Conservation (phyloP, 2,888 invertebrate species). For the Drosophila helvetica region DNA sequence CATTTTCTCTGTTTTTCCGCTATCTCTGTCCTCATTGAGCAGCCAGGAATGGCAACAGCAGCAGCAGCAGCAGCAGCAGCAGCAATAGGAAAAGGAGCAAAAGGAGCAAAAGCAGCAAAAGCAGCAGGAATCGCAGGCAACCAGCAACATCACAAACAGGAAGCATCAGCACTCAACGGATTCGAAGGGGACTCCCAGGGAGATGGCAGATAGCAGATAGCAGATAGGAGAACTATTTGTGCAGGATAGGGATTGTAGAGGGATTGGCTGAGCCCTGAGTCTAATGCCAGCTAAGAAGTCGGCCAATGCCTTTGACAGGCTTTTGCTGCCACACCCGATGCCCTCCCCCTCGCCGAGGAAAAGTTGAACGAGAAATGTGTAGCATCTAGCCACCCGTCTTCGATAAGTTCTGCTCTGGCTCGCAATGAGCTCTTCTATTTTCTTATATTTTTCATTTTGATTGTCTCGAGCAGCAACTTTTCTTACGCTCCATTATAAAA, state of each 20-base stretch:
- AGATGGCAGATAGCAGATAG: background rate
- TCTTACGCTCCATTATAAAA: conserved; percentile 30
- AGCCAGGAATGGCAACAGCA: conserved; percentile 1
- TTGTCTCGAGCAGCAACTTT: conserved; percentile 45
- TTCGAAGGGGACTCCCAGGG: conserved; percentile 10
- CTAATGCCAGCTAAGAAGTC: conserved; percentile 36
- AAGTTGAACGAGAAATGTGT: conserved; percentile 34
- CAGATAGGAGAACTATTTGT: background rate
- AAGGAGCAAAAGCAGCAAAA: background rate
- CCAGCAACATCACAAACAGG: conserved; percentile 26
- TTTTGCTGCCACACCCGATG: conserved; percentile 29
- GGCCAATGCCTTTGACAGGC: conserved; percentile 57
- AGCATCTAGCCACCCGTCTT: conserved; percentile 6
- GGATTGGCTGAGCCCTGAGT: conserved; percentile 35
- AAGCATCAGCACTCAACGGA: conserved; percentile 36
- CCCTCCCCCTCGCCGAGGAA: conserved; percentile 27
- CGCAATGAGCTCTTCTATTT: conserved; percentile 7
- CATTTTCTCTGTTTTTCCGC: conserved; percentile 22
- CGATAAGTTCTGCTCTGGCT: conserved; percentile 35
- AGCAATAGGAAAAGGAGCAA: background rate
- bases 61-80: background rate
- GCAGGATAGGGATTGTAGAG: background rate
- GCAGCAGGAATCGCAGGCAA: conserved; percentile 7
- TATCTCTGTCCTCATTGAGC: conserved; percentile 2
- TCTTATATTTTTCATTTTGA: conserved; percentile 21